Base-by-base conservation (phyloP, 2,888 invertebrate genomes). In the Cerastis rubricosa region DNA sequence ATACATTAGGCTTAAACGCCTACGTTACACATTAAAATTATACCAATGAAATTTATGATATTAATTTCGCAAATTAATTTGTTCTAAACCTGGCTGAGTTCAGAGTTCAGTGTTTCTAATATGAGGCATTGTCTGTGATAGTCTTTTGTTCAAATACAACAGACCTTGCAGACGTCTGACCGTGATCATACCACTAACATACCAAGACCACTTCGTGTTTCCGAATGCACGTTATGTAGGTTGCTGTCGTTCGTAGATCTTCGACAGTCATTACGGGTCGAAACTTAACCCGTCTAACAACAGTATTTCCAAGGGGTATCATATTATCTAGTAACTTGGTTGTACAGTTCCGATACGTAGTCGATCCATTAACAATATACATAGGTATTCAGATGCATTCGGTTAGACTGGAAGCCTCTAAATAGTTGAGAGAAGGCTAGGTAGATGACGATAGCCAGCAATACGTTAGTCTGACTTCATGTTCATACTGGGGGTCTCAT, bases 1-100 rank as follows among this genome's bases (percentile, higher is more conserved):
- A n/a, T 63, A n/a, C 45, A 73, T 79, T 59, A 79, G 45, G 29
- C 19, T 54, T 12, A 25, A 73, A 79, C 47, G 17, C n/a, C n/a
- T 43, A 54, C 54, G 54, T n/a, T 40, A 6, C 17, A 63, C 54
- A 80, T 74, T 80, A 63, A 54, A 67, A 63, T 57, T 0, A 80
- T 43, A 73, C 51, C 35, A 40, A 29, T 35, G 22, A 14, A 80
- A 70, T 70, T n/a, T 49, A 59, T 57, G 25, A 35, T 45, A 45
- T 6, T 59, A 8, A 73, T 79, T 17, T 65, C 5, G 8, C 35
- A 57, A 49, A 78, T 43, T 14, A 64, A n/a, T 45, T 9, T 14
- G 57, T 12, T 43, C 29, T 17, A 40, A 35, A 19, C 1, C 2
- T 57, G 29, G 35, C 19, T 14, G 17, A 11, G 59, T n/a, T n/a